Evolutionary conservation across 2,888 invertebrate genomes (phyloP), one percentile per base, ranked within the genome.

Genomic region (Barypeithes pellucidus): DNA sequence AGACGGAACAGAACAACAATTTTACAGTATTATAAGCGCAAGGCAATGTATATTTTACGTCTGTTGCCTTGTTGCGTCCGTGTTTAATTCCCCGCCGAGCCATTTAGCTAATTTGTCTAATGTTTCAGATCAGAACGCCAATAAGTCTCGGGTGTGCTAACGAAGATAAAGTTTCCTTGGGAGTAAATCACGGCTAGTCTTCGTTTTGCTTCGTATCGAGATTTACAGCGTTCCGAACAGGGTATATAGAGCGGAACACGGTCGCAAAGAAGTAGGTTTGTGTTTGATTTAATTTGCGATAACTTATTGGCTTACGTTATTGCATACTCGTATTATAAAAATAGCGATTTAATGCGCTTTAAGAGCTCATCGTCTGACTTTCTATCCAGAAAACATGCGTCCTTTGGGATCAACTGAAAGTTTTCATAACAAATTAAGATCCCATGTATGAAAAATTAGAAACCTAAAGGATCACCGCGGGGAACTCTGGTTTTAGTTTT

Each of bases 111-210:
- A 75, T 75, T 75, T 73, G 75, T 73, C 73, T 73, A 75, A 75
- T 75, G 75, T 73, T 70, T 73, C 75, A 70, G 75, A 73, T 75
- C 73, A 73, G 75, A 73, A 75, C 66, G 75, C 73, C 75, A 73
- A 75, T 73, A 69, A 75, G 70, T 73, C 70, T 75, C 70, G 33
- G 29, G 75, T 60, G 73, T 69, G 73, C 72, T 75, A 75, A 75
- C 75, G 70, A 75, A 75, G 75, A 75, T 75, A 75, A 75, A 75
- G 39, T 73, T 75, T 73, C 72, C 65, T 61, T 61, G 29, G 63
- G 41, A 75, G 70, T 75, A 75, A 75, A 75, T 75, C 75, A 75
- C 75, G 66, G 65, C 67, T 59, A 63, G 39, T 72, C 61, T 68
- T 52, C 61, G 59, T 72, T 72, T 72, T 73, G 47, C 52, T 50